Percentiles rank a stretch among this genome's conserved stretches.
These are phyloP conservation scores for Cryptophagus acutangulus DNA, from an alignment of 2,888 invertebrate genomes.

Conservation along the genomic window DNA sequence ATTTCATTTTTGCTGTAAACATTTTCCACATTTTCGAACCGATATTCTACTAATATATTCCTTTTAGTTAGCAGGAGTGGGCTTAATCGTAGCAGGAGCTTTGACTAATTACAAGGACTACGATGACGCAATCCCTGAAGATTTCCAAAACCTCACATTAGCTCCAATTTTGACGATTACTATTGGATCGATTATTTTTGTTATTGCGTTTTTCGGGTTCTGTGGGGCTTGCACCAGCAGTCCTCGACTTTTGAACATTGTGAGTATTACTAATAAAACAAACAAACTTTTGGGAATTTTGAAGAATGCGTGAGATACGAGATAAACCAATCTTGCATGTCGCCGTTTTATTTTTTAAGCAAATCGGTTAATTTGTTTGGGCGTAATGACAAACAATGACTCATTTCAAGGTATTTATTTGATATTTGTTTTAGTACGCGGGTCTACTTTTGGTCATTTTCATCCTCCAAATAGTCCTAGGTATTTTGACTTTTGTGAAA, in stretches of 20 bases:
- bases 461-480: constrained; percentile 26
- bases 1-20: no score
- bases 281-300: no score
- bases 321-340: no score
- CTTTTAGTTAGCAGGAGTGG: constrained; percentile 64
- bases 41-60: constrained; percentile 14
- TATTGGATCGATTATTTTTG: constrained; percentile 58
- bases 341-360: no score
- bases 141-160: constrained; percentile 42
- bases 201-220: constrained; percentile 44
- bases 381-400: no score
- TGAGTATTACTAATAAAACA: constrained; percentile 37
- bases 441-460: constrained; percentile 26
- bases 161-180: constrained; percentile 61
- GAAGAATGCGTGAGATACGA: no score
- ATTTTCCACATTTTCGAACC: no score
- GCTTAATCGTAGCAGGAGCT: constrained; percentile 60
- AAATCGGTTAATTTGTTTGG: no score
- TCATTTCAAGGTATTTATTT: constrained; percentile 46
- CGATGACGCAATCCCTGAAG: constrained; percentile 26
- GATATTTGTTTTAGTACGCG: constrained; percentile 26
- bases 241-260: constrained; percentile 39
- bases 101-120: constrained; percentile 57
- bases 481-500: constrained; percentile 61
- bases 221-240: constrained; percentile 42